Base-by-base conservation (phyloP, 2,888 invertebrate genomes). In the Syrista parreyssii region DNA sequence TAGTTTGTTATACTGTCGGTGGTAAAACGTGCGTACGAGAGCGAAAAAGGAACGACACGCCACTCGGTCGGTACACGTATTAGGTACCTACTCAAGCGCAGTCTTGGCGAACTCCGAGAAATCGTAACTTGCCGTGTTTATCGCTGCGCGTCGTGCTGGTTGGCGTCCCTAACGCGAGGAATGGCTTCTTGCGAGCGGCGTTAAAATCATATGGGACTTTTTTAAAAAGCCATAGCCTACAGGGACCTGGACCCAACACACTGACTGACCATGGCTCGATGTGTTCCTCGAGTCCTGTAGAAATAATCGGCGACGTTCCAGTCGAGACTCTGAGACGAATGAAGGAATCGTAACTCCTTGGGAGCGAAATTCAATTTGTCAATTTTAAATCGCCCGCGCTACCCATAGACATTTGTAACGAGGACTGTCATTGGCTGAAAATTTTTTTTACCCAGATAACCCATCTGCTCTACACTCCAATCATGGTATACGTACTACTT, bases 51-150 rank as follows among this genome's bases (percentile, higher is more conserved):
- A 55, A 55, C 55, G 55, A 55, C 23, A 55, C 55, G 15, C 15
- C 40, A 0, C 15, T 2, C 9, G 9, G 55, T 23, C 23, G 55
- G 55, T 55, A 55, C 55, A 23, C 23, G 55, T 55, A 55, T 55
- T 55, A 55, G 55, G 55, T 55, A 55, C 55, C 55, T 23, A 55
- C 55, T 55, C 55, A 55, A 9, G 55, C 55, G 55, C 23, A 55
- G 23, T 55, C 55, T 23, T 15, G 23, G 23, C 55, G 55, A 84
- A 87, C 89, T 91, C 90, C 87, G 84, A 91, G 91, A 91, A 91
- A 91, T 90, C 91, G 90, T 91, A 91, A 91, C 91, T 89, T 90
- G 86, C 86, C 89, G 89, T 89, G 90, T 91, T 91, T 91, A 91
- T 91, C 89, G 86, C 89, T 88, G 83, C 84, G 80, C 82, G 83